phyloP scores from a whole-genome alignment of 2,113 vertebrate species.

The Catharus bicknelli region DNA sequence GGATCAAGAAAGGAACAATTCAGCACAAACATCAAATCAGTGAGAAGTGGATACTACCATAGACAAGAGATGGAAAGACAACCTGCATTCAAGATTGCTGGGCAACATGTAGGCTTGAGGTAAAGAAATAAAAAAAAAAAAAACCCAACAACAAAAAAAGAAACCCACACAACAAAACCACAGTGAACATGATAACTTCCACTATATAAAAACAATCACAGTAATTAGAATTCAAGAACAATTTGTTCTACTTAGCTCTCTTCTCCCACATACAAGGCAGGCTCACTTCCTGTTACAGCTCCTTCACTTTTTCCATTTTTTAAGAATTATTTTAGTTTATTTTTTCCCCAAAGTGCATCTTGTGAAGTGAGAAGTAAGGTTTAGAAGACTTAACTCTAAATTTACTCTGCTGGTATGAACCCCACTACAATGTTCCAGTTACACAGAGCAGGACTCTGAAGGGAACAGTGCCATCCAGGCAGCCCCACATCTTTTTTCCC shows the following conservation, averaged over 20 bases:
- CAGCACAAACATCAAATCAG: neutral
- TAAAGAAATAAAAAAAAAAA: neutral
- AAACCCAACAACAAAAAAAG: neutral
- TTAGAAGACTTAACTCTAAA: neutral
- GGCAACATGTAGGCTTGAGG: neutral
- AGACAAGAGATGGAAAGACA: neutral
- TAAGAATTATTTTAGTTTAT: neutral
- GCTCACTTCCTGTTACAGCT: neutral
- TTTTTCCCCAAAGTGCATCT: neutral
- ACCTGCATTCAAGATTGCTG: neutral
- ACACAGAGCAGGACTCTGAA: neutral
- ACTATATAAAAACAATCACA: neutral
- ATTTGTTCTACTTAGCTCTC: neutral
- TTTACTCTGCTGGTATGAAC: neutral
- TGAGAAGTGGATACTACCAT: neutral
- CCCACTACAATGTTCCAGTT: neutral
- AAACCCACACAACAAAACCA: neutral
- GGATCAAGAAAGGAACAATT: neutral
- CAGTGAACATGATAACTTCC: neutral
- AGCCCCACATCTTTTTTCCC: neutral
- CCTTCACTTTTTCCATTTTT: neutral
- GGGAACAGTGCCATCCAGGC: neutral
- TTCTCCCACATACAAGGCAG: neutral
- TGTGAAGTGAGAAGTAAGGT: neutral
- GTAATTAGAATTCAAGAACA: neutral